phyloP scores from a whole-genome alignment of 2,888 invertebrate species.

The Sphinx pinastri region DNA sequence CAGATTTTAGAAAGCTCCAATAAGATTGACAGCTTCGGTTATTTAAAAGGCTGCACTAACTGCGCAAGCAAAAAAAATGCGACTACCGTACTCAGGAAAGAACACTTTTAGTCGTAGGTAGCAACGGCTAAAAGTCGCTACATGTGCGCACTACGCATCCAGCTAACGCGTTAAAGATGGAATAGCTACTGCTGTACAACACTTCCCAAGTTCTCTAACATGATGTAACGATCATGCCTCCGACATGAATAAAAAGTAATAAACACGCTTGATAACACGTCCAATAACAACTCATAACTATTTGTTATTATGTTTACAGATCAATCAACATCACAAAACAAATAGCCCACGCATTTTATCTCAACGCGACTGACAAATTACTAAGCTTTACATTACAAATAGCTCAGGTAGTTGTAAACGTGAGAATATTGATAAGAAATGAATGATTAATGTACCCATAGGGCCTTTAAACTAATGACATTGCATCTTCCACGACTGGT shows the following conservation, averaged over 20 bases:
- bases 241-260: not conserved
- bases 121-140: no score
- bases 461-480: conserved; percentile 68
- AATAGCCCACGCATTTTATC: conserved; percentile 26
- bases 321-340: conserved; percentile 27
- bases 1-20: no score
- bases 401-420: conserved; percentile 56
- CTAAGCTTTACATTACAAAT: conserved; percentile 50
- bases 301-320: conserved; percentile 24
- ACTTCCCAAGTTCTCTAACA: no score
- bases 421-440: conserved; percentile 53
- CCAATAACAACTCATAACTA: conserved; percentile 21
- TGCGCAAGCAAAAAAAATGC: no score
- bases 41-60: no score
- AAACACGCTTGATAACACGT: not conserved
- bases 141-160: no score
- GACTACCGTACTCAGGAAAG: no score
- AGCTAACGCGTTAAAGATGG: no score
- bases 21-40: no score
- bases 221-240: no score
- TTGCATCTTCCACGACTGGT: conserved; percentile 58
- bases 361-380: conserved; percentile 46
- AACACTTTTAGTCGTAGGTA: no score
- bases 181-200: no score
- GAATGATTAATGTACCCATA: conserved; percentile 62